A percentile compares a stretch with the other conserved stretches of the same genome.
These are phyloP conservation scores for Drosophila kurseongensis DNA, from an alignment of 1,140 invertebrate genomes.

Conservation along the genomic window DNA sequence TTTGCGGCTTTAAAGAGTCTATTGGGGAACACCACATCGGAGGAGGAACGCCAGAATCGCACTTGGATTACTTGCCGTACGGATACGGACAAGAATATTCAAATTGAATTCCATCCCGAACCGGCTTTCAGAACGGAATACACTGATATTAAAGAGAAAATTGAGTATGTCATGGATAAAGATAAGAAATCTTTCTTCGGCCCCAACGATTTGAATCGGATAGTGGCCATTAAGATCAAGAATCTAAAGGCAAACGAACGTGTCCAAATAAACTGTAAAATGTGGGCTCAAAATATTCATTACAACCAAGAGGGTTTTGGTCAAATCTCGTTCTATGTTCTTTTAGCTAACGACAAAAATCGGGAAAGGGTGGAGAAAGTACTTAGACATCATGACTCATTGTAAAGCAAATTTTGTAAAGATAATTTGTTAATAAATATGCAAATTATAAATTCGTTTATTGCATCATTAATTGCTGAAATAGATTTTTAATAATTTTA, in stretches of 20 bases:
- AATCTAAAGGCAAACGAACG: conserved; percentile 23
- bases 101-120: conserved; percentile 40
- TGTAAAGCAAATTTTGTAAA: conserved; percentile 3
- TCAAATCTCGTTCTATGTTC: conserved; percentile 28
- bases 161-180: background rate
- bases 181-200: conserved; percentile 8
- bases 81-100: background rate
- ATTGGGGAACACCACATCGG: background rate
- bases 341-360: conserved; percentile 1
- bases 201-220: conserved; percentile 40
- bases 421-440: background rate
- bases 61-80: conserved; percentile 54
- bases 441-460: background rate
- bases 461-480: background rate
- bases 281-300: conserved; percentile 56
- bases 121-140: conserved; percentile 37
- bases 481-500: background rate
- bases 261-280: conserved; percentile 33
- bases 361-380: background rate
- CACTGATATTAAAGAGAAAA: conserved; percentile 18
- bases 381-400: conserved; percentile 4
- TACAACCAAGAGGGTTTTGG: conserved; percentile 9
- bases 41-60: conserved; percentile 19
- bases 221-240: conserved; percentile 50
- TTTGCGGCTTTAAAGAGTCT: conserved; percentile 17